Percentiles rank a stretch among this genome's conserved stretches.
phyloP scores from a whole-genome alignment of 2,113 vertebrate genomes.

The Thalassoma bifasciatum region DNA sequence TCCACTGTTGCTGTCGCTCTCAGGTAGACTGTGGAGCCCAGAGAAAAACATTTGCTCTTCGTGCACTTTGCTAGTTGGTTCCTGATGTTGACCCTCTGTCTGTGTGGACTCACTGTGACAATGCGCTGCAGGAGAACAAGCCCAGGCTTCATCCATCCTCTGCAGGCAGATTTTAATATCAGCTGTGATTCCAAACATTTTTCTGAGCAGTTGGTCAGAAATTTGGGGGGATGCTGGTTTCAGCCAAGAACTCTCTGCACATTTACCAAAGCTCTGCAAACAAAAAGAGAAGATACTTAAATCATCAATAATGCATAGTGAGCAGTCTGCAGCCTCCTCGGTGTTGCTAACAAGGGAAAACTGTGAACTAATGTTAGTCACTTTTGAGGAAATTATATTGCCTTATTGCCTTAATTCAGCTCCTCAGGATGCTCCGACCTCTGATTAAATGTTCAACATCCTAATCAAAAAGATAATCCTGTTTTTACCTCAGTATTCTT shows the following conservation, averaged over 20 bases:
- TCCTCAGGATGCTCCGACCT: no score
- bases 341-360: no score
- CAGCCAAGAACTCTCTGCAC: neutral
- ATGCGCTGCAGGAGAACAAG: neutral
- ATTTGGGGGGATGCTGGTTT: neutral
- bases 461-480: no score
- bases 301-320: no score
- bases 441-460: no score
- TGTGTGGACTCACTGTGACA: neutral
- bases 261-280: constrained; percentile 23
- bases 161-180: constrained; percentile 69
- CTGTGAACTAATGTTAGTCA: no score
- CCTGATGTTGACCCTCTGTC: constrained; percentile 30
- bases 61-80: constrained; percentile 31
- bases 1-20: neutral
- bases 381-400: no score
- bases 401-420: no score
- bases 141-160: constrained; percentile 41
- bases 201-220: constrained; percentile 64
- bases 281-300: neutral
- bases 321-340: no score
- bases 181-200: constrained; percentile 69
- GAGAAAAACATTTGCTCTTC: neutral
- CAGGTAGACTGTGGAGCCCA: neutral
- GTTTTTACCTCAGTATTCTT: no score